These are phyloP conservation scores for Solenopsis invicta DNA, from an alignment of 1,140 invertebrate genomes.

Conservation along the genomic window DNA sequence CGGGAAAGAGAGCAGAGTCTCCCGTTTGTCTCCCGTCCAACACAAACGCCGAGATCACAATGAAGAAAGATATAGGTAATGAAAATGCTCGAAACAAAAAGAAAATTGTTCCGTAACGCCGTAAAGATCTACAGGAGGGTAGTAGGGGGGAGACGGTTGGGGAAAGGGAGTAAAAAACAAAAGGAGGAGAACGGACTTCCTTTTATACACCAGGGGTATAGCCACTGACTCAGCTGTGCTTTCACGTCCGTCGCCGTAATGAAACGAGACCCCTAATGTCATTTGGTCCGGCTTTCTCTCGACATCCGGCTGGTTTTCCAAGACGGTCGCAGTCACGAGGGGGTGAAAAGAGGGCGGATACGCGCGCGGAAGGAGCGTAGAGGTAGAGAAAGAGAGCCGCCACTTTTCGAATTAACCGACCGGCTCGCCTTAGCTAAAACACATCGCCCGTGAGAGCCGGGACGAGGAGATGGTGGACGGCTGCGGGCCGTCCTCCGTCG, in stretches of 20 bases:
- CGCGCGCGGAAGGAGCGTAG: conserved; percentile 22
- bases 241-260: conserved; percentile 74
- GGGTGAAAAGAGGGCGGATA: conserved; percentile 12
- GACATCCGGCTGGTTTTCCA: conserved; percentile 64
- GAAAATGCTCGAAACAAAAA: conserved; percentile 53
- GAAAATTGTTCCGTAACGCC: conserved; percentile 44
- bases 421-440: conserved; percentile 68
- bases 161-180: conserved; percentile 1
- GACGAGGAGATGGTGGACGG: conserved; percentile 33
- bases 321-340: conserved; percentile 46
- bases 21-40: neutral
- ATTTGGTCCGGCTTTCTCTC: conserved; percentile 71
- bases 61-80: conserved; percentile 30
- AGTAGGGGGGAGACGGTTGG: neutral
- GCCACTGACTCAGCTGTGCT: conserved; percentile 77
- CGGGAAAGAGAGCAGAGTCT: neutral
- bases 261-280: conserved; percentile 75
- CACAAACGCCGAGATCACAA: conserved; percentile 10
- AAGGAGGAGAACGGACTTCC: conserved; percentile 65
- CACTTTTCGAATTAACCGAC: conserved; percentile 76
- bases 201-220: conserved; percentile 69
- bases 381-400: conserved; percentile 45
- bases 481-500: neutral
- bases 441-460: conserved; percentile 58
- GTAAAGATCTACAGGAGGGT: conserved; percentile 52